Evolutionary conservation across 2,888 invertebrate species (phyloP), one percentile per base, ranked within the genome.

Genomic region (Phragmatobia fuliginosa): DNA sequence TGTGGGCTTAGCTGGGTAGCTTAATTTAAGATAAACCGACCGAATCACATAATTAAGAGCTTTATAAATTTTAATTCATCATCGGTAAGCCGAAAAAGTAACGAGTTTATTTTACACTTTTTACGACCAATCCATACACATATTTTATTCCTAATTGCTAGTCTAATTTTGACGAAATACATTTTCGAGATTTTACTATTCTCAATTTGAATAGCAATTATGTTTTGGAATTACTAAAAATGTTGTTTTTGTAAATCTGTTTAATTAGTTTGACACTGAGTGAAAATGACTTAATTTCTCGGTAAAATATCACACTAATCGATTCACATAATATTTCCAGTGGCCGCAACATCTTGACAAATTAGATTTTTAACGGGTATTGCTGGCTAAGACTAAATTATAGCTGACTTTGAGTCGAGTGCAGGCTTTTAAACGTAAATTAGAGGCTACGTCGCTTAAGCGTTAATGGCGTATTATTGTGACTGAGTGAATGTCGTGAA

Each of bases 371-470:
- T 92, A 91, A 88, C 88, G 87, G 91, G 89, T 92, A 90, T 93
- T 92, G 87, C 92, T 90, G 89, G 92, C 89, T 93, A 91, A 94
- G 93, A 92, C 92, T 87, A 94, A 94, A 95, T 95, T 94, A 94
- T 87, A 86, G 89, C 87, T 87, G 95, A 94, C 95, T 94, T 94
- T 91, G 91, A 93, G 88, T 91, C 91, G 87, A 95, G 94, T 94
- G 94, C 95, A 94, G 89, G 95, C 95, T 95, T 94, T 95, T 95
- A 94, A 94, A 94, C 91, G 88, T 85, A 92, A 94, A 94, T 94
- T 94, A 94, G 91, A 92, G 90, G 90, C 91, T 88, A 87, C 85
- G 89, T 88, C 94, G 86, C 90, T 94, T 92, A 93, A 87, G 85
- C 91, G 86, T 88, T 94, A 94, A 94, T 94, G 91, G 94, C 89